phyloP scores from a whole-genome alignment of 2,888 invertebrate species.

The Pollenia labialis region DNA sequence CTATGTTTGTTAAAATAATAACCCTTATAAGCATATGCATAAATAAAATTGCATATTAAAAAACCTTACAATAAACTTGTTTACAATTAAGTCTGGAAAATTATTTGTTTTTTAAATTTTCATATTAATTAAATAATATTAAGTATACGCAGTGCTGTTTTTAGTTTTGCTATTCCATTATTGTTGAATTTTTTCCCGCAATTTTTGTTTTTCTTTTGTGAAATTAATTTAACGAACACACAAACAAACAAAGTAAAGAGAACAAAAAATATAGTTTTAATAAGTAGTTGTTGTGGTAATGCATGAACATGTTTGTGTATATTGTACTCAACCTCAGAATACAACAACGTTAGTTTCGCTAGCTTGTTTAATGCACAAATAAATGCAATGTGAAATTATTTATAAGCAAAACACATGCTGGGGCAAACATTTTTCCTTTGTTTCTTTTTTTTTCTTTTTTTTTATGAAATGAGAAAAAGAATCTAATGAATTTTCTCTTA shows the following conservation, averaged over 20 bases:
- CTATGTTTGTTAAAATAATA: constrained; percentile 4
- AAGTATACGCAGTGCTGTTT: constrained; percentile 7
- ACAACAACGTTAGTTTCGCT: background rate
- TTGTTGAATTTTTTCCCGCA: background rate
- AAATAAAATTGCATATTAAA: constrained; percentile 1
- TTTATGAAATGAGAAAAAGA: background rate
- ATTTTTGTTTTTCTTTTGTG: background rate
- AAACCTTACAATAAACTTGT: background rate
- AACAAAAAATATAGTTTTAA: background rate
- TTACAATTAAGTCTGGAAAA: background rate
- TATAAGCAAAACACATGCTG: constrained; percentile 34
- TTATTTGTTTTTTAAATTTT: background rate
- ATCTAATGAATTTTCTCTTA: constrained; percentile 20
- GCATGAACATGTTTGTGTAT: background rate
- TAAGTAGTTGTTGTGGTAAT: background rate
- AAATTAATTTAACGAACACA: constrained; percentile 1
- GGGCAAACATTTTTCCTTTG: background rate
- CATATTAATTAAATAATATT: constrained; percentile 19
- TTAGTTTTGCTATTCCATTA: background rate
- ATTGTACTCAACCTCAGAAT: background rate
- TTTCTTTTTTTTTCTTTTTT: background rate
- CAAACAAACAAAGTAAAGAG: background rate
- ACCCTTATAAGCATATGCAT: background rate
- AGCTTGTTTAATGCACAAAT: background rate
- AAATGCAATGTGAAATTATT: constrained; percentile 11